Evolutionary conservation across 2,797 vertebrate genomes (phyloP).

Genomic region (Chaenodraco wilsoni): DNA sequence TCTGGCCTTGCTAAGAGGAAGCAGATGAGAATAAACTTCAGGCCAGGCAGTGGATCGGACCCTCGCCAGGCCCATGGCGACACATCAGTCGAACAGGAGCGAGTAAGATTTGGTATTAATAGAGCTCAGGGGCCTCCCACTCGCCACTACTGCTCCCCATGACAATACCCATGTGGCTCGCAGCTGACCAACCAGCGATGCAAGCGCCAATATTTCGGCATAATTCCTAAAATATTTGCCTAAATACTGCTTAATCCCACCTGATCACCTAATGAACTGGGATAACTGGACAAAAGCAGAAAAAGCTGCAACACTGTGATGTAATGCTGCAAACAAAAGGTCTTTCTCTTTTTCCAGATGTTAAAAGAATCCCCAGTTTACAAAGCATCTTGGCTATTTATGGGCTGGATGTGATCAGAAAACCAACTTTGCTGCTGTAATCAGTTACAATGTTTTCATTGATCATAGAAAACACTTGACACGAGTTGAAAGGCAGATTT

Average conservation of each 20-base stretch:
- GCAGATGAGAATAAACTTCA: constrained; percentile 38
- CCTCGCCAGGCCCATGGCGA: constrained; percentile 32
- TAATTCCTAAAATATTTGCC: constrained; percentile 57
- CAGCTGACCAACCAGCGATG: constrained; percentile 69
- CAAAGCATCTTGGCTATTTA: neutral
- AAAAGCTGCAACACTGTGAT: neutral
- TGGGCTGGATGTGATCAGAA: constrained; percentile 11
- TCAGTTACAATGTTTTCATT: constrained; percentile 3
- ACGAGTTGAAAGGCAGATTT: too few relatives aligned
- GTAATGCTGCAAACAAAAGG: constrained; percentile 10
- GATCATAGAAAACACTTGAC: too few relatives aligned
- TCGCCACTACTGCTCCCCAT: constrained; percentile 21
- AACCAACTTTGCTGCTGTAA: constrained; percentile 3
- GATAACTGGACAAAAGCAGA: constrained; percentile 7
- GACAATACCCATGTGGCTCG: constrained; percentile 66
- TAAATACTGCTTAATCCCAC: constrained; percentile 29
- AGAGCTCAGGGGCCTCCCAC: constrained; percentile 37
- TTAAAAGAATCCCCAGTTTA: constrained; percentile 5
- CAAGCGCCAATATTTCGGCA: constrained; percentile 41
- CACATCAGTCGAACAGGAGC: constrained; percentile 53
- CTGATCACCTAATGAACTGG: constrained; percentile 11
- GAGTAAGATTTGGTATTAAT: constrained; percentile 68
- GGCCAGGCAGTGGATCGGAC: constrained; percentile 10
- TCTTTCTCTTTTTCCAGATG: constrained; percentile 19
- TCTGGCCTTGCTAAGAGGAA: constrained; percentile 18